These are phyloP conservation scores for Caradrina kadenii DNA, from an alignment of 2,888 invertebrate species.

Conservation along the genomic window DNA sequence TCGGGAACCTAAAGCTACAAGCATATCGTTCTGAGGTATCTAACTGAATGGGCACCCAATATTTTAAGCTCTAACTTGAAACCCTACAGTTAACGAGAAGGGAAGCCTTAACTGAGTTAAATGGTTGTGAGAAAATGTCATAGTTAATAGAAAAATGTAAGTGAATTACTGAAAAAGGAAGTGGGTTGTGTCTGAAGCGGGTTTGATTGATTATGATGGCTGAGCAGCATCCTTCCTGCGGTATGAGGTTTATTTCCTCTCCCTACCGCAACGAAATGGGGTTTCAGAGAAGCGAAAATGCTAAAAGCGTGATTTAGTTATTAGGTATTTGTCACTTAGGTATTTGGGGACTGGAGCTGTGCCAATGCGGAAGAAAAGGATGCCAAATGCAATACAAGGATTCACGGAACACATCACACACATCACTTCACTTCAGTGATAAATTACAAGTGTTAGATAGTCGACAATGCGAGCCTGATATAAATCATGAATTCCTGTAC, in stretches of 20 bases:
- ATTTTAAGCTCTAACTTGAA: conserved; percentile 35
- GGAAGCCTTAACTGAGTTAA: not conserved
- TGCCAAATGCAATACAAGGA: conserved; percentile 45
- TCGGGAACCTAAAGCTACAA: conserved; percentile 26
- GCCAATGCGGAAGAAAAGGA: conserved; percentile 48
- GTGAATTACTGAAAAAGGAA: conserved; percentile 23
- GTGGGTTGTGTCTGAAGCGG: conserved; percentile 15
- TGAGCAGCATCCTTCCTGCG: conserved; percentile 27
- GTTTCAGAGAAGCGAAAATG: conserved; percentile 22
- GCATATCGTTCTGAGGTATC: conserved; percentile 44
- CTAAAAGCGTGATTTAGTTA: conserved; percentile 40
- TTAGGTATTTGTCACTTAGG: conserved; percentile 45
- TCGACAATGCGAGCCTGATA: not conserved
- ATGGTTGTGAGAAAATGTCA: conserved; percentile 7
- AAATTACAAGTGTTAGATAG: conserved; percentile 2
- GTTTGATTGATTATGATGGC: conserved; percentile 53
- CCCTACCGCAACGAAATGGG: conserved; percentile 33
- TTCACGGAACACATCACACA: conserved; percentile 33
- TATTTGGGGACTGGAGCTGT: conserved; percentile 36
- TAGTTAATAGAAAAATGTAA: conserved; percentile 23
- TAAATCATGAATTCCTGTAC: not conserved
- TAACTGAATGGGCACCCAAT: conserved; percentile 37
- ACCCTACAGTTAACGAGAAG: conserved; percentile 14
- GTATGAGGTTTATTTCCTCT: conserved; percentile 36
- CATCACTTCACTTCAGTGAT: conserved; percentile 13